phyloP scores from a whole-genome alignment of 2,888 invertebrate genomes.

The Endomychus coccineus region DNA sequence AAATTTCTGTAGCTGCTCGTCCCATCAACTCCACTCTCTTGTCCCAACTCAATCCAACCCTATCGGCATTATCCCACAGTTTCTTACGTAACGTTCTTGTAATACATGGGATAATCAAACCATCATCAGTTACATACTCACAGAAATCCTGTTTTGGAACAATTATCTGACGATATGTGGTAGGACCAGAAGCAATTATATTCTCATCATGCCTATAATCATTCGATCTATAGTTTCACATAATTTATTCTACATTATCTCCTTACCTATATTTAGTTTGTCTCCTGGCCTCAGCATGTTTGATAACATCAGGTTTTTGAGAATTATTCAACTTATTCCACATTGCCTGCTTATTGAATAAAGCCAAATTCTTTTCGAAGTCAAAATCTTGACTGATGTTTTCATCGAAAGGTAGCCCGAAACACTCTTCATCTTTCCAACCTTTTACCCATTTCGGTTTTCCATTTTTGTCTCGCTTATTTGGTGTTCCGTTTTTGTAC shows the following conservation, averaged over 20 bases:
- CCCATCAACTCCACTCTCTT: conserved; percentile 71
- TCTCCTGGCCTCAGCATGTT: conserved; percentile 43
- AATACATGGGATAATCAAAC: conserved; percentile 71
- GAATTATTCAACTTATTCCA: conserved; percentile 65
- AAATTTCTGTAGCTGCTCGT: conserved; percentile 77
- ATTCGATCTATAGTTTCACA: not conserved
- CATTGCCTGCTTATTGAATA: conserved; percentile 80
- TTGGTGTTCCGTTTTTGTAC: conserved; percentile 44
- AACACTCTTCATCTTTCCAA: conserved; percentile 67
- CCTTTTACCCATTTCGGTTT: conserved; percentile 45
- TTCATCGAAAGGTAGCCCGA: conserved; percentile 64
- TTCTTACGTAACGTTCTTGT: conserved; percentile 57
- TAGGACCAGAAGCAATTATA: conserved; percentile 60
- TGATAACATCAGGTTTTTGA: conserved; percentile 55
- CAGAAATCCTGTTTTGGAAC: conserved; percentile 56
- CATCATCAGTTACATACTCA: conserved; percentile 75
- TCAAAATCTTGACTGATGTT: conserved; percentile 75
- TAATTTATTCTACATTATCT: conserved; percentile 2
- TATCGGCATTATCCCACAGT: conserved; percentile 62
- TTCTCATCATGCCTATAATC: conserved; percentile 78
- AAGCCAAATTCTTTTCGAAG: conserved; percentile 87
- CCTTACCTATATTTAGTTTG: conserved; percentile 39
- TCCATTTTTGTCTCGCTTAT: conserved; percentile 45
- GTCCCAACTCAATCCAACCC: conserved; percentile 57
- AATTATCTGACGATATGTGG: conserved; percentile 60